Conservation (phyloP, 2,888 invertebrate genomes). For the Drosophila multiciliata region DNA sequence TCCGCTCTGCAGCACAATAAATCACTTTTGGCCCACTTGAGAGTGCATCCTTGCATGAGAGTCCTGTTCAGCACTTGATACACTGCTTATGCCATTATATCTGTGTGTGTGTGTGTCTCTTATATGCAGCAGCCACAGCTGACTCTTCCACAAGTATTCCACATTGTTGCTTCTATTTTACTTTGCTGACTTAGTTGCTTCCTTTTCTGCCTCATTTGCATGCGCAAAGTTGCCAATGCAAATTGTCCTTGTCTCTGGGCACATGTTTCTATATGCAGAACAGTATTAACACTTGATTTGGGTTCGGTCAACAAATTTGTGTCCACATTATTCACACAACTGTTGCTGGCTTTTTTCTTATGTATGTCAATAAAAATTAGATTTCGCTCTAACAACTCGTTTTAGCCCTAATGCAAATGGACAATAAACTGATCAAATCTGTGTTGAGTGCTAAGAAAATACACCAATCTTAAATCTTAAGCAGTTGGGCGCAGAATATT, state of each 20-base stretch:
- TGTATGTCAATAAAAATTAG: too few relatives aligned
- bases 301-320: constrained; percentile 47
- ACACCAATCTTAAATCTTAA: background rate
- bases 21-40: constrained; percentile 46
- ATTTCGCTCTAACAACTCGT: background rate
- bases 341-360: constrained; percentile 1
- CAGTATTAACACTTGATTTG: constrained; percentile 49
- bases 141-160: background rate
- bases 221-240: constrained; percentile 50
- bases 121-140: background rate
- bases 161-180: constrained; percentile 4
- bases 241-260: constrained; percentile 11
- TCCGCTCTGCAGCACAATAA: constrained; percentile 37
- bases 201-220: constrained; percentile 45
- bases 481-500: background rate
- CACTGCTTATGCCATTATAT: constrained; percentile 33
- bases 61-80: constrained; percentile 44
- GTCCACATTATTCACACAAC: constrained; percentile 11
- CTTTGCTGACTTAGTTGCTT: background rate
- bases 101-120: background rate
- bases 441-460: background rate
- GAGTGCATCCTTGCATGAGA: constrained; percentile 15
- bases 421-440: too few relatives aligned
- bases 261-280: constrained; percentile 11
- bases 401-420: background rate